Conservation (phyloP, 2,888 invertebrate genomes). For the Pseudoips prasinana region DNA sequence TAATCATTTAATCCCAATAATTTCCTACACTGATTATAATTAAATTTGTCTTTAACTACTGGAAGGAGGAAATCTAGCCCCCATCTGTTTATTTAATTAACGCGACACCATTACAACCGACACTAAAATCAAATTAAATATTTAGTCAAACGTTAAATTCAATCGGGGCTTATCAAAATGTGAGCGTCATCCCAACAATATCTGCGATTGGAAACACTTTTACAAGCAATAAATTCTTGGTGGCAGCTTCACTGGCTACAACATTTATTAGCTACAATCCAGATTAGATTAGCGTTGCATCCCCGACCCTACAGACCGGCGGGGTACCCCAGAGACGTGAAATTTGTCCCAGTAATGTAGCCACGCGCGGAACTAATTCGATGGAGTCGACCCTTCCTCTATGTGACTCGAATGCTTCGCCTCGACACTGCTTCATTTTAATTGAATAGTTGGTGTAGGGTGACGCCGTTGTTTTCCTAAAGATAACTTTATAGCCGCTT, state of each 20-base stretch:
- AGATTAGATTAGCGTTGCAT: constrained; percentile 81
- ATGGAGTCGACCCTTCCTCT: constrained; percentile 66
- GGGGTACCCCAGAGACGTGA: constrained; percentile 60
- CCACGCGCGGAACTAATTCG: constrained; percentile 80
- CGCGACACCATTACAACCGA: constrained; percentile 38
- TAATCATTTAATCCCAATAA: no score
- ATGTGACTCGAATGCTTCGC: constrained; percentile 74
- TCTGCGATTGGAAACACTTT: constrained; percentile 80
- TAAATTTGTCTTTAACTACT: no score
- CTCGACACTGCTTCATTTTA: constrained; percentile 72
- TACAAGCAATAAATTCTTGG: constrained; percentile 80
- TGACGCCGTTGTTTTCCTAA: constrained; percentile 68
- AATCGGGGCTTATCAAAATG: constrained; percentile 64
- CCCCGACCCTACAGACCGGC: constrained; percentile 44
- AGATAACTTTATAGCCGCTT: constrained; percentile 76
- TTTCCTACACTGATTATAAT: no score
- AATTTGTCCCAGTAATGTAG: constrained; percentile 79
- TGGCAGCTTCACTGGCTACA: constrained; percentile 68
- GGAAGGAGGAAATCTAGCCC: constrained; percentile 16
- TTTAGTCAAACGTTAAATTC: constrained; percentile 71
- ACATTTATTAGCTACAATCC: constrained; percentile 81
- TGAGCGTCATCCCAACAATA: constrained; percentile 66
- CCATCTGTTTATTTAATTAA: constrained; percentile 35
- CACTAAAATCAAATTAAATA: constrained; percentile 49
- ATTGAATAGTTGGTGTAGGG: constrained; percentile 77